Evolutionary conservation across 1,140 invertebrate genomes (phyloP), one percentile per base, ranked within the genome.

Genomic region (Dolichoris vasculosae): DNA sequence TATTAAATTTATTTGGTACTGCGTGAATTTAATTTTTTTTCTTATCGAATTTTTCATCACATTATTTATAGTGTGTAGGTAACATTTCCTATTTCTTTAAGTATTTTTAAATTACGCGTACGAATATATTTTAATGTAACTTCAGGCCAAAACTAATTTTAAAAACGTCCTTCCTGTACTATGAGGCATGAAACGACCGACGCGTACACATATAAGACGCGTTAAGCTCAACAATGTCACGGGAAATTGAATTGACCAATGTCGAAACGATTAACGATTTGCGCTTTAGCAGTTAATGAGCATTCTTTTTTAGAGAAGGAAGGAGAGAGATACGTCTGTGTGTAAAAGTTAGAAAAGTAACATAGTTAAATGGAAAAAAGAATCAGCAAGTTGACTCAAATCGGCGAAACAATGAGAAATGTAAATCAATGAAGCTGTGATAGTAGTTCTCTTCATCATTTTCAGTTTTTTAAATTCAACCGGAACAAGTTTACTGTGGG

Each of bases 261-360:
- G 76, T 79, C 64, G 77, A 75, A 82, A 67, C 69, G 84, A 85
- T 80, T 85, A 81, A 75, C 67, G 77, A 75, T 85, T 85, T 32
- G 69, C 78, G 73, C 71, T 83, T 83, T 77, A 59, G 48, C 4
- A 48, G 46, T 20, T 55, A 46, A 23, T 3, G 15, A 13, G 67
- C 17, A 11, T 64, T 64, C 11, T n/a, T 11, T 6, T n/a, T 6
- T 64, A 7, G 11, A 3, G 32, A 15, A 3, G 6, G 32, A 69
- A 17, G 23, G 32, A 69, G 67, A 20, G 67, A 69, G 15, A 69
- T n/a, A n/a, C n/a, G n/a, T n/a, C n/a, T n/a, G n/a, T n/a, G n/a
- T n/a, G n/a, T n/a, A n/a, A n/a, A n/a, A n/a, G n/a, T n/a, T n/a
- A n/a, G n/a, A n/a, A n/a, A n/a, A n/a, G n/a, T n/a, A n/a, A n/a